Evolutionary conservation across 2,888 invertebrate species (phyloP), one percentile per base, ranked within the genome.

Genomic region (Plebejus melissa): DNA sequence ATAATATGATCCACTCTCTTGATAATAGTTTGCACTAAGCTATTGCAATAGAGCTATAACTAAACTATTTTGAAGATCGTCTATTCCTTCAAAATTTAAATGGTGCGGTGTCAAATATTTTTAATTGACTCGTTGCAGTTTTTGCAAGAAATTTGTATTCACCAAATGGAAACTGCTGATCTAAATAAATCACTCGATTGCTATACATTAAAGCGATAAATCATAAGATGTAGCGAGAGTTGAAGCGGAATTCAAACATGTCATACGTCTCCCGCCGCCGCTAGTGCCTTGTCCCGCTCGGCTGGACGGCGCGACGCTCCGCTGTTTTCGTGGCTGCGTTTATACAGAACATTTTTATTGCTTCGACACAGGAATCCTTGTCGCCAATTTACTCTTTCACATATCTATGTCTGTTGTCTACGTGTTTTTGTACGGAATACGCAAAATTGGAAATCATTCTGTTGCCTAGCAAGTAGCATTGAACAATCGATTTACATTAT

Each of bases 311-410:
- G 16, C 36, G 65, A 46, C 16, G 74, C 76, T 77, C 60, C 72
- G 50, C 16, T 76, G 77, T 76, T 74, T 69, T 74, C 71, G 74
- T 72, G 72, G 65, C 54, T 76, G 76, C 72, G 76, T 79, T 77
- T 79, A 78, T 76, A 82, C 80, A 75, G 77, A 79, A 79, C 80
- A 81, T 82, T 86, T 86, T 87, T 82, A 82, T 80, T 80, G 80
- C 80, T 80, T 81, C 82, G 79, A 81, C 81, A 82, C 81, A 80
- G 74, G 78, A 79, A 78, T 78, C 79, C 77, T 74, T 78, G 81
- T 80, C 79, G 78, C 77, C 80, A 81, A 79, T 80, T 80, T 79
- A 78, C 77, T 77, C 77, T 79, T 76, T 77, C 77, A 77, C 75
- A 78, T 74, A 79, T 76, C 65, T 65, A 28, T 60, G 65, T 65